Evolutionary conservation across 2,113 vertebrate genomes (phyloP).

Genomic region (Melanocharis versteri): DNA sequence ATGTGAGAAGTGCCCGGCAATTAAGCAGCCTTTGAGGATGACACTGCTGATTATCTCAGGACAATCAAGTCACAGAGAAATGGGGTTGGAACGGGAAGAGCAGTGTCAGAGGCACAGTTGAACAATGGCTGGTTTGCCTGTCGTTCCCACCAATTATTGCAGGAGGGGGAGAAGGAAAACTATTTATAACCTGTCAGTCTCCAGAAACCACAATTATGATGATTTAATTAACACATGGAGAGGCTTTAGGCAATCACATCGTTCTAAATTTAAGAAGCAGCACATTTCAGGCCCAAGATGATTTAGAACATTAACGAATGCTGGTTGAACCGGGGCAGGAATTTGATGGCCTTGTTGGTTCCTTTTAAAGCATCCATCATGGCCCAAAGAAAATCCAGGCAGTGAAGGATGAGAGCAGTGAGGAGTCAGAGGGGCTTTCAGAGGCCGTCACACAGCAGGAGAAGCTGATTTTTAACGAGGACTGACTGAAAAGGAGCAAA

Average conservation of each 20-base stretch:
- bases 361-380: neutral
- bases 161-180: neutral
- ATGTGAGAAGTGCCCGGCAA: neutral
- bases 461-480: conserved; percentile 8
- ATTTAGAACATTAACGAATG: conserved; percentile 51
- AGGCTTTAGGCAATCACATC: conserved; percentile 36
- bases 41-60: conserved; percentile 10
- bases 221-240: conserved; percentile 51
- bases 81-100: neutral
- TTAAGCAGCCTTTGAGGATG: neutral
- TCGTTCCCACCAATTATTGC: conserved; percentile 24
- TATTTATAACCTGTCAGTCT: conserved; percentile 54
- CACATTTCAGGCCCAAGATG: conserved; percentile 32
- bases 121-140: conserved; percentile 5
- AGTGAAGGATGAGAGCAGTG: neutral
- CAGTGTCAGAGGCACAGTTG: neutral
- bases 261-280: conserved; percentile 44
- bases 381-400: neutral
- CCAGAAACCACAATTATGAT: conserved; percentile 47
- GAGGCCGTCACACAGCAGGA: neutral
- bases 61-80: neutral
- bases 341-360: conserved; percentile 42
- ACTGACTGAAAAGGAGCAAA: neutral
- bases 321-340: conserved; percentile 8
- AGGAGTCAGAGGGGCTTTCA: neutral